Evolutionary conservation across 2,888 invertebrate genomes (phyloP), one percentile per base, ranked within the genome.

Genomic region (Abscondita cerata): DNA sequence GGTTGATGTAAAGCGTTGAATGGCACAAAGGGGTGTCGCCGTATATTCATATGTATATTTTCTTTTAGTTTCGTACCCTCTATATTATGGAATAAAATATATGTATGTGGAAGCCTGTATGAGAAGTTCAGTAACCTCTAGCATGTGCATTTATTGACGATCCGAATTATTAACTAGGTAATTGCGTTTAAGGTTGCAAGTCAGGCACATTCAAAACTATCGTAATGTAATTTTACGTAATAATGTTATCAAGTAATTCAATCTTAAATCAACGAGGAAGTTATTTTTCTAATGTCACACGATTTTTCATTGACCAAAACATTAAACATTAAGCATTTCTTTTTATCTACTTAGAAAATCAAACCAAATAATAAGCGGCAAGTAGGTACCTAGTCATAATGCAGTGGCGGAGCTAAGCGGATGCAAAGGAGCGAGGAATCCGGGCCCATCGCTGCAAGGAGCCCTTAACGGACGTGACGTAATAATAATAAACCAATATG

Each of bases 91-190:
- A 31, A 31, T 31, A 31, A 11, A 2, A 36, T 9, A 36, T 36
- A n/a, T 6, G 11, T 48, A 15, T 36, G 8, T 31, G 15, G 2
- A 25, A 25, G 25, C 4, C 6, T 25, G 33, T 16, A 16, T 15
- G 5, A 4, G 34, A 36, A 47, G 59, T 59, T 59, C 52, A 48
- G 2, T 48, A 38, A 52, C 59, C 59, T 51, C 41, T 52, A 41
- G 58, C 59, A 48, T 59, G 53, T 53, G 47, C 53, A 52, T 53
- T 52, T 59, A 53, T 53, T 40, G 52, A 48, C 41, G 1, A 48
- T 46, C 38, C 38, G 15, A 52, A 52, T 59, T 59, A 59, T 51
- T 57, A 51, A 48, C 55, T 36, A 16, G 25, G 48, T 33, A 15
- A 46, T 18, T 50, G 33, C 56, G 50, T 36, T 25, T 16, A 47